Base-by-base conservation (phyloP, 2,113 vertebrate species). In the Nannobrachium achirus region DNA sequence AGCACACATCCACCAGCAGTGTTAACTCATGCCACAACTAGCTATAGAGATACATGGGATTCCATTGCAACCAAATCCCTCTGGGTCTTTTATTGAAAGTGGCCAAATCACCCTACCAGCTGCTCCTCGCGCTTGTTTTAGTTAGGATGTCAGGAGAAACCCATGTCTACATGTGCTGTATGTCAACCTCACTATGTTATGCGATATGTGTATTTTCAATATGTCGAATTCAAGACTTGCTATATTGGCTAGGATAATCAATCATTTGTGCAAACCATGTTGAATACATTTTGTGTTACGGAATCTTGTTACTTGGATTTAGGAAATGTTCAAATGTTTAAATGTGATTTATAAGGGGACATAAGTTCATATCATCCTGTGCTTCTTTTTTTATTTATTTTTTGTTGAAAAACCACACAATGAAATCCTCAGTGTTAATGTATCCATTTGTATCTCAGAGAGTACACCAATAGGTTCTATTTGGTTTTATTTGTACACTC, bases 61-160 rank as follows among this genome's bases (percentile, higher is more conserved):
- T 84, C 87, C 71, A 18, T 56, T 53, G 70, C 80, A 85, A 77
- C 76, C 62, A 46, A 79, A 83, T 58, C 69, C 68, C 55, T 42
- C 42, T 15, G 53, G 70, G 70, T 71, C 59, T 59, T 65, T 77
- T 82, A 66, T 78, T 18, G 53, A 73, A 80, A 70, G 48, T 56
- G 51, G 69, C 66, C 66, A 57, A 73, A 73, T 61, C 64, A 59
- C 40, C 57, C 41, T 62, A 55, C 63, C 84, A 88, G 87, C 75
- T 81, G 78, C 65, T 67, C 13, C 66, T 44, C n/a, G 4, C 33
- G 44, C 19, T 57, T 72, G 65, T 48, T 66, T 25, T 15, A 20
- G 11, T 55, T 40, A n/a, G 38, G 61, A 50, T 45, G 70, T 66
- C 48, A 60, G 74, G 68, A 77, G 70, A 33, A 33, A 33, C 66